Evolutionary conservation across 53 echinoderm and acorn worm genomes (phyloP).

Genomic region (Apostichopus leukothele): DNA sequence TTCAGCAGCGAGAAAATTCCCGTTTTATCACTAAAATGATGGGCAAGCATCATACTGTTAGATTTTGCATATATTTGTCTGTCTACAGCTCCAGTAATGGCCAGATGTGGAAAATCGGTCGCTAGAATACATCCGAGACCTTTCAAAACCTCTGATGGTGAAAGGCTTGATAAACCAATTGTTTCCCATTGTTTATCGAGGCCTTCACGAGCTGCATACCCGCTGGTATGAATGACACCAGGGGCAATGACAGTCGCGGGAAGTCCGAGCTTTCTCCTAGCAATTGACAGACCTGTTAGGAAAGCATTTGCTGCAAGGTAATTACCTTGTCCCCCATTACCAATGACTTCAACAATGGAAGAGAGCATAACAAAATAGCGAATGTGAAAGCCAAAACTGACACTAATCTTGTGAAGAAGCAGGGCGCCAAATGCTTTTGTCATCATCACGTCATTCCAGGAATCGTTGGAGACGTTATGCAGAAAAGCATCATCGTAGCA

Average conservation of each 20-base stretch:
- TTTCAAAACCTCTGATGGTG: conserved; percentile 92
- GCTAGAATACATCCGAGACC: conserved; percentile 87
- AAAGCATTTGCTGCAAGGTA: conserved; percentile 93
- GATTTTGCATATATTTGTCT: conserved; percentile 73
- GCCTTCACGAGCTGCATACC: conserved; percentile 84
- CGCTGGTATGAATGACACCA: conserved; percentile 90
- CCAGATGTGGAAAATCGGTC: conserved; percentile 81
- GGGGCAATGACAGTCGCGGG: conserved; percentile 90
- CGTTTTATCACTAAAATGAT: conserved; percentile 77
- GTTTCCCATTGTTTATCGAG: conserved; percentile 90
- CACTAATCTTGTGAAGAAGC: conserved; percentile 80
- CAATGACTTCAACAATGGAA: conserved; percentile 91
- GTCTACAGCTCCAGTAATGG: conserved; percentile 81
- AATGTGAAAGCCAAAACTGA: conserved; percentile 80
- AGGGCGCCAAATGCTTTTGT: conserved; percentile 94
- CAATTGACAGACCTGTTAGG: conserved; percentile 68
- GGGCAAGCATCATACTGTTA: conserved; percentile 76
- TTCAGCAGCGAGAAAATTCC: conserved; percentile 92
- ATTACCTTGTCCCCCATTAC: conserved; percentile 89
- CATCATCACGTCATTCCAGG: conserved; percentile 91
- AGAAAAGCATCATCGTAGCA: conserved; percentile 76
- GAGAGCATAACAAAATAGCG: conserved; percentile 94
- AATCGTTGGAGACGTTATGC: conserved; percentile 65
- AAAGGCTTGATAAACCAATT: conserved; percentile 77
- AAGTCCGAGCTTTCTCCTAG: conserved; percentile 80